Evolutionary conservation across 2,888 invertebrate genomes (phyloP).

Genomic region (Barypeithes pellucidus): DNA sequence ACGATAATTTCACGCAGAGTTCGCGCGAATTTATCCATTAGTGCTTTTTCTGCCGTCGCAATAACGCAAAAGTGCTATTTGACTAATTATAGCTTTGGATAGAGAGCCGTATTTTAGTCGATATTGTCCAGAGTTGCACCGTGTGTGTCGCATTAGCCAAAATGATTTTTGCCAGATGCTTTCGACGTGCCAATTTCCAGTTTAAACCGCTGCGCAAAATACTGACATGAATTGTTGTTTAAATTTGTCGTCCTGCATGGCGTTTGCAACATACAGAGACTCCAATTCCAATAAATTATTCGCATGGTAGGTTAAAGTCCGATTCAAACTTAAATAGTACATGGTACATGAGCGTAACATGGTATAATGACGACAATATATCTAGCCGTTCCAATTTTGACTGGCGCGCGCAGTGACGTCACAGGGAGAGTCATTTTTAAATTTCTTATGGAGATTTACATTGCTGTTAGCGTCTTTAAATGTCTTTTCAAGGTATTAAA

Average conservation of each 20-base stretch:
- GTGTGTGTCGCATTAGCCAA: conserved; percentile 47
- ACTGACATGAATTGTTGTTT: conserved; percentile 25
- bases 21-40: conserved; percentile 53
- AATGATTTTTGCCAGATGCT: conserved; percentile 50
- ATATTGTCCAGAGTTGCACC: conserved; percentile 40
- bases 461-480: too few species aligned
- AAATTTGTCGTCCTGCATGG: conserved; percentile 19
- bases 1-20: conserved; percentile 53
- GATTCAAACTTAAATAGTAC: too few species aligned
- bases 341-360: too few species aligned
- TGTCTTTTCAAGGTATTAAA: too few species aligned
- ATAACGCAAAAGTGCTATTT: conserved; percentile 52
- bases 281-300: conserved; percentile 17
- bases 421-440: too few species aligned
- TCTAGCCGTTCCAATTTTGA: too few species aligned
- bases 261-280: neutral
- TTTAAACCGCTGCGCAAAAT: conserved; percentile 26
- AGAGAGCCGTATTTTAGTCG: conserved; percentile 46
- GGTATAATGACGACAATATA: too few species aligned
- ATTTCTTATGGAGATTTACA: too few species aligned
- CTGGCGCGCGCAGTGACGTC: too few species aligned
- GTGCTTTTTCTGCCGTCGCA: conserved; percentile 54
- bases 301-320: neutral
- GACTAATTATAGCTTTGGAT: conserved; percentile 49
- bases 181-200: conserved; percentile 28